A percentile compares a stretch with the other conserved stretches of the same genome.
Conservation (phyloP, 2,888 invertebrate species). For the Cephus pulcher region DNA sequence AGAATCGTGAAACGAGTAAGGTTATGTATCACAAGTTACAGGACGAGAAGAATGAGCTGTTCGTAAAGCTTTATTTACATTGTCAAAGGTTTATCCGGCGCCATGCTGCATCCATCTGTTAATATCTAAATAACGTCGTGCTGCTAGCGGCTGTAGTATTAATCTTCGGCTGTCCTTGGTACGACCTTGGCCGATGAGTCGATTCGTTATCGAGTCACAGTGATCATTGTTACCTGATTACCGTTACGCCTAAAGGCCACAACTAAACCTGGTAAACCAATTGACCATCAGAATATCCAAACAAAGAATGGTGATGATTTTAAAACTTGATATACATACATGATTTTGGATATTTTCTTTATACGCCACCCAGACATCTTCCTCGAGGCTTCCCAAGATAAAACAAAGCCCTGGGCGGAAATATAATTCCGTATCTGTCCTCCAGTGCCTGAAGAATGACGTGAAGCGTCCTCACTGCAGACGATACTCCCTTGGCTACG, state of each 20-base stretch:
- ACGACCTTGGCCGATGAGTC: not conserved
- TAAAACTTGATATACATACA: not conserved
- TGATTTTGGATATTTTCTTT: not conserved
- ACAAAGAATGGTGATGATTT: not conserved
- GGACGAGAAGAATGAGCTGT: not conserved
- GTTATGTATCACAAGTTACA: not conserved
- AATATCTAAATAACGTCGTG: not conserved
- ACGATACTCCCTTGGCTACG: not conserved
- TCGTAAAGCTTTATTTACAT: not conserved
- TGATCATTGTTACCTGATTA: not conserved
- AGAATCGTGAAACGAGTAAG: not conserved
- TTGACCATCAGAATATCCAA: not conserved
- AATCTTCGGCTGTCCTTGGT: not conserved
- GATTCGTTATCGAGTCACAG: not conserved
- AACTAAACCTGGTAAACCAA: not conserved
- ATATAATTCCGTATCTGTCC: not conserved
- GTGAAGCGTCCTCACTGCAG: not conserved
- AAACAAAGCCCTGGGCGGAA: not conserved
- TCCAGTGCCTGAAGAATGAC: not conserved
- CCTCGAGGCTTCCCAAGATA: not conserved
- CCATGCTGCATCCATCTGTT: slow-evolving; percentile 6
- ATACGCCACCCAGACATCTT: not conserved
- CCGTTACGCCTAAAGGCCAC: not conserved
- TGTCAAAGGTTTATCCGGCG: not conserved
- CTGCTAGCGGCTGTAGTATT: not conserved